Conservation (phyloP, 2,113 vertebrate genomes). For the Hydrolagus affinis region DNA sequence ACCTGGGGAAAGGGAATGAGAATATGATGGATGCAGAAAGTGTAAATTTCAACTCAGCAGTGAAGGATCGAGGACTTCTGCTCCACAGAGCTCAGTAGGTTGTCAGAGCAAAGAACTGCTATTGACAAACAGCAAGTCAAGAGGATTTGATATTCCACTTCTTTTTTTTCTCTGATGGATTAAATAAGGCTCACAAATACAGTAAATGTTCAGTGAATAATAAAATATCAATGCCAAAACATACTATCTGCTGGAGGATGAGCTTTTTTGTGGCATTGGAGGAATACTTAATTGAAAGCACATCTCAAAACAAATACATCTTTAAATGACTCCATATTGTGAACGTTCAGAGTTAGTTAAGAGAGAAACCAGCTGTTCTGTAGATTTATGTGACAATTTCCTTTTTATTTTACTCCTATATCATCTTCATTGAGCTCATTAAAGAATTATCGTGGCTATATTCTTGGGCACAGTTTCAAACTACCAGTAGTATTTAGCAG, state of each 20-base stretch:
- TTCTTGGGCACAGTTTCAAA: constrained; percentile 1
- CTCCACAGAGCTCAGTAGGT: no score
- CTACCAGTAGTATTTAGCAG: not conserved
- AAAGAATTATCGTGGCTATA: not conserved
- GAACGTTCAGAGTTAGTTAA: not conserved
- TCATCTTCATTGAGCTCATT: constrained; percentile 4
- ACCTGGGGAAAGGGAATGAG: no score
- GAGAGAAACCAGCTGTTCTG: not conserved
- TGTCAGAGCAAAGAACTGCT: no score
- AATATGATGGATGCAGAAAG: no score
- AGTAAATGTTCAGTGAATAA: not conserved
- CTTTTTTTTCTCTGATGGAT: not conserved
- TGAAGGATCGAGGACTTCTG: no score
- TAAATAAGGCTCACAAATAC: not conserved
- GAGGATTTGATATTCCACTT: no score
- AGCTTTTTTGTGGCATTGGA: not conserved
- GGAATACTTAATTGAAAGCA: not conserved
- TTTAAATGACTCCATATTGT: not conserved
- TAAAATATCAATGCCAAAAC: not conserved
- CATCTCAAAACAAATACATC: not conserved
- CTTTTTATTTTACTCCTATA: not conserved
- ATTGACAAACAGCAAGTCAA: no score
- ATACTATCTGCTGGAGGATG: not conserved
- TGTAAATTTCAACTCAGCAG: no score
- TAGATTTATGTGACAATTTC: not conserved